Base-by-base conservation (phyloP, 2,888 invertebrate species). In the Tetramorium bicarinatum region DNA sequence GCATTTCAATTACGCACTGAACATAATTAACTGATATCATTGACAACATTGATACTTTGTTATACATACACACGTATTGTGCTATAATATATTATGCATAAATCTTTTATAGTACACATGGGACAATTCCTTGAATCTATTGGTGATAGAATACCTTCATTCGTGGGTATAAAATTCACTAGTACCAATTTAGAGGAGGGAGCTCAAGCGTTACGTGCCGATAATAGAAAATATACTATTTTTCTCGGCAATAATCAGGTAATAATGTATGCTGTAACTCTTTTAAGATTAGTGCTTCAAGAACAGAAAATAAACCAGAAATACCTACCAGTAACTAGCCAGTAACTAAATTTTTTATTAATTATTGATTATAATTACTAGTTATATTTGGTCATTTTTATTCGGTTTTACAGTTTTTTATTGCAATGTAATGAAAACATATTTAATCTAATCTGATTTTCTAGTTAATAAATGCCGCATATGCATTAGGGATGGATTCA, bases 101-200 rank as follows among this genome's bases (percentile, higher is more conserved):
- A 52, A 44, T 2, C 44, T 49, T n/a, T 87, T 86, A 9, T 93
- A 98, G 97, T 98, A 71, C 96, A 97, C 89, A 97, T 97, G 97
- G 96, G 96, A 61, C 95, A 96, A 44, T 97, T 97, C 90, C 96
- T 97, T 56, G 95, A 95, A 18, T 95, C 96, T 34, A 97, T 97
- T 0, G 96, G 96, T 0, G 95, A 95, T 6, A 93, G 95, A 82
- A 96, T 98, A 67, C 96, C 97, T 0, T 97, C 97, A 75, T 97
- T 98, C 92, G 96, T 96, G 84, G 98, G 98, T 3, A 95, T 98
- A n/a, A 98, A 98, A 94, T 98, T 97, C 93, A 98, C 98, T 0
- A 97, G 97, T 15, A 96, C 96, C 54, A 96, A 97, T 92, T 95
- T 98, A 71, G 96, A 96, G 74, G 97, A 97, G 93, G 97, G 96